These are phyloP conservation scores for Antigone vipio DNA, from an alignment of 2,113 vertebrate genomes.

Conservation along the genomic window DNA sequence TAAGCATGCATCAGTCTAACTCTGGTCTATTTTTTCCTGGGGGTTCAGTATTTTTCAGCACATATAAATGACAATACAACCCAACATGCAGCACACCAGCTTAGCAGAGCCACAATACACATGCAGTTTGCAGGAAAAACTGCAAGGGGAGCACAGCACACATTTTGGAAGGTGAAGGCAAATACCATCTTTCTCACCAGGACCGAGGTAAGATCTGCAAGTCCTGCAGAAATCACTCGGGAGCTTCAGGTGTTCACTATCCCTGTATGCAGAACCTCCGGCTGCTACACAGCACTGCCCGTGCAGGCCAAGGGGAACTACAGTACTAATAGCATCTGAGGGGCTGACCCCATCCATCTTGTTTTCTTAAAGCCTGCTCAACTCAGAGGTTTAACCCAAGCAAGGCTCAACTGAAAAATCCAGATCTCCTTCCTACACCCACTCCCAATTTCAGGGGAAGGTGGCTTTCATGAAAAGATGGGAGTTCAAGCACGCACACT, in stretches of 20 bases:
- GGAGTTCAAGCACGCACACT: not conserved
- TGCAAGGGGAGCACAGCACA: not conserved
- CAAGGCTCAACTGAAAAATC: not conserved
- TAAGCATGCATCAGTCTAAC: not conserved
- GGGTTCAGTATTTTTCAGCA: not conserved
- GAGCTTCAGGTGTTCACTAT: not conserved
- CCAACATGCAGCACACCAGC: not conserved
- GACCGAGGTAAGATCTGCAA: not conserved
- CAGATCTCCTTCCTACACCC: not conserved
- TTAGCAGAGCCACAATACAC: not conserved
- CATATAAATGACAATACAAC: not conserved
- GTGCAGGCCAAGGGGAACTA: not conserved
- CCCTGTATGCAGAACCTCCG: rapidly evolving
- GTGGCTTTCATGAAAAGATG: rapidly evolving
- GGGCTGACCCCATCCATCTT: not conserved
- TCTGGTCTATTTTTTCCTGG: not conserved
- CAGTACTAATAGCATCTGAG: rapidly evolving
- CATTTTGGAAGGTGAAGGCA: not conserved
- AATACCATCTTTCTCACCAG: rapidly evolving
- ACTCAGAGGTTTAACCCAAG: not conserved
- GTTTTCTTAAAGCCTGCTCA: not conserved
- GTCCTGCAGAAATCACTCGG: not conserved
- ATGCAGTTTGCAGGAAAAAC: not conserved
- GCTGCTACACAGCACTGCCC: not conserved
- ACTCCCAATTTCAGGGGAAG: not conserved